Evolutionary conservation across 2,797 vertebrate genomes (phyloP).

Genomic region (Echeneis naucrates): DNA sequence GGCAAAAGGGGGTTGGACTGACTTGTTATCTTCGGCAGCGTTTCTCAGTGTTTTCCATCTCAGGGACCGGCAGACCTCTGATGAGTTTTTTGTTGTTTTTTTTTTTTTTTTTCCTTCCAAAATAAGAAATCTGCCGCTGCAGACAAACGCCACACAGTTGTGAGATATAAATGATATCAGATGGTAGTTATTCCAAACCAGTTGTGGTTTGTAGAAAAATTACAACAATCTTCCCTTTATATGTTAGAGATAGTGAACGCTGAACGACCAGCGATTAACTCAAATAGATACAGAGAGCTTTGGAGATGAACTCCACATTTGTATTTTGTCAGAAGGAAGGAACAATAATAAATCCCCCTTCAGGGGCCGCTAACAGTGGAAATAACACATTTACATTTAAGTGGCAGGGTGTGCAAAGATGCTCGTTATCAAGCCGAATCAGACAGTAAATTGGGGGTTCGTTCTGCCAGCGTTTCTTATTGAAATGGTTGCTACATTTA

Average conservation of each 20-base stretch:
- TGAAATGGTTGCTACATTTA: conserved; percentile 54
- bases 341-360: conserved; percentile 64
- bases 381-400: conserved; percentile 61
- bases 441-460: conserved; percentile 32
- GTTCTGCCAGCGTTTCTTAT: conserved; percentile 14
- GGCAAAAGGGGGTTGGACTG: conserved; percentile 48
- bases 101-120: background rate
- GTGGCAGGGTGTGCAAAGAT: conserved; percentile 45
- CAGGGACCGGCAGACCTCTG: conserved; percentile 53
- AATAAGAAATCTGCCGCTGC: conserved; percentile 32
- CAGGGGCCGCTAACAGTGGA: conserved; percentile 62
- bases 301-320: conserved; percentile 61
- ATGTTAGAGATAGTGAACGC: conserved; percentile 39
- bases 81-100: conserved; percentile 32
- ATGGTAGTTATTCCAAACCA: conserved; percentile 23
- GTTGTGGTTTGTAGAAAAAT: conserved; percentile 30
- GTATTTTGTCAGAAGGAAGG: conserved; percentile 54
- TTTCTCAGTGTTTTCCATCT: conserved; percentile 65
- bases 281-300: conserved; percentile 48
- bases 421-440: conserved; percentile 49
- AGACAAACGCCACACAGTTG: conserved; percentile 14
- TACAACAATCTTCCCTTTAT: background rate
- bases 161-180: conserved; percentile 30
- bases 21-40: conserved; percentile 67
- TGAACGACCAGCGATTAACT: conserved; percentile 42